Evolutionary conservation across 2,113 vertebrate genomes (phyloP), one percentile per base, ranked within the genome.

Genomic region (Plecotus auritus): DNA sequence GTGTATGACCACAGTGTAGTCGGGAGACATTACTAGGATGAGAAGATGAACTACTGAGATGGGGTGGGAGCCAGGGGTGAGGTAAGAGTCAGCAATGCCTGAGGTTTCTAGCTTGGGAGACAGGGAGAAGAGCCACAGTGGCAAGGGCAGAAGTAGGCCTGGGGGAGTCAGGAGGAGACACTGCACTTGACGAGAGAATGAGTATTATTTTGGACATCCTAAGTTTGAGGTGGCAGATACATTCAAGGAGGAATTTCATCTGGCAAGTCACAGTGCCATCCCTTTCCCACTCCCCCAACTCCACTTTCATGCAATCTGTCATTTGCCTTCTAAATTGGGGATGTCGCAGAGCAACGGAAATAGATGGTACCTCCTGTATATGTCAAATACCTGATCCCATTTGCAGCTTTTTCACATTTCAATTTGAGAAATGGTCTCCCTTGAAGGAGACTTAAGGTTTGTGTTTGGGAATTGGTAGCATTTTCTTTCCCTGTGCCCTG

Each of bases 291-390:
- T 49, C 40, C 20, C 26, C 47, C 61, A 35, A 26, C 37, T 69
- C 56, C 28, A 51, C 76, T 92, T 95, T 88, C 87, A 88, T 96
- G 83, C 94, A 82, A 85, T 87, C 85, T 94, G 88, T 95, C 88
- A 66, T 78, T 92, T 96, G 54, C 77, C 84, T 97, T 95, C 93
- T 95, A 95, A 96, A 90, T 83, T 86, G 73, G 88, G 81, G 72
- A 81, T 81, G 35, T 83, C n/a, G 67, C 90, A 93, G 64, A 92
- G 77, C 88, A 93, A 61, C 37, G 59, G 82, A 93, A 93, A 51
- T 82, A 95, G 92, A 87, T 90, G 77, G 85, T 59, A 88, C 49
- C 67, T 90, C 10, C 5, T 37, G 54, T 54, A 47, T 49, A 70
- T 49, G 95, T 73, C 85, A 95, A 76, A 80, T 89, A 83, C 54